phyloP scores from a whole-genome alignment of 2,113 vertebrate genomes.

The Microtus richardsoni region DNA sequence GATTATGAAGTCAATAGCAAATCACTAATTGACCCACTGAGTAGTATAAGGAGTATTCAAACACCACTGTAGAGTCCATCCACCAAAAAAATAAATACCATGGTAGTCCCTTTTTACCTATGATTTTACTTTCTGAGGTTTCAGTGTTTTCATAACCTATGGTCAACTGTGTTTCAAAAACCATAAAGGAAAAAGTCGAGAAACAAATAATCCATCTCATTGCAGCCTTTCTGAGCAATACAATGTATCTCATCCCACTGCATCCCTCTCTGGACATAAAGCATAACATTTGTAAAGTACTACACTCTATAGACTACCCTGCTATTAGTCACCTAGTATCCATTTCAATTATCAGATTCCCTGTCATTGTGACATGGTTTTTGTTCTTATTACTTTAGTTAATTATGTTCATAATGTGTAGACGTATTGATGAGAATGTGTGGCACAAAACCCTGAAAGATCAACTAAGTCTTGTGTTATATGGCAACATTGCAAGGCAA shows the following conservation, averaged over 20 bases:
- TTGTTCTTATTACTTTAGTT: not conserved
- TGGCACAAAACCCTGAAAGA: not conserved
- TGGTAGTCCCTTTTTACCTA: not conserved
- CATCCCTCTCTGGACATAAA: not conserved
- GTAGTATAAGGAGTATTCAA: not conserved
- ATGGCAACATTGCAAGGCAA: not conserved
- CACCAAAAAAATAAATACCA: not conserved
- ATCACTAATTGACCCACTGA: not conserved
- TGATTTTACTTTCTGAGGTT: not conserved
- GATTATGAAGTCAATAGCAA: not conserved
- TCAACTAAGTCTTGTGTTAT: not conserved
- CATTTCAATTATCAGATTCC: not conserved
- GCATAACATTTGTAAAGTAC: not conserved
- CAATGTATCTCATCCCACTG: not conserved
- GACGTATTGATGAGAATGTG: not conserved
- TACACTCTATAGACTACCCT: not conserved
- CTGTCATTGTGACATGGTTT: not conserved
- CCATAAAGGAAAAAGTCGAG: not conserved
- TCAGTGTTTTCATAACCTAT: not conserved
- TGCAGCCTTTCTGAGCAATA: not conserved
- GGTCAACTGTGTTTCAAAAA: not conserved
- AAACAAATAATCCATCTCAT: not conserved
- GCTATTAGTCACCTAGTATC: not conserved
- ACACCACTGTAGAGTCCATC: not conserved
- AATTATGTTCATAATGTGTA: not conserved